Base-by-base conservation (phyloP, 2,797 vertebrate genomes). In the Propithecus deckenii region DNA sequence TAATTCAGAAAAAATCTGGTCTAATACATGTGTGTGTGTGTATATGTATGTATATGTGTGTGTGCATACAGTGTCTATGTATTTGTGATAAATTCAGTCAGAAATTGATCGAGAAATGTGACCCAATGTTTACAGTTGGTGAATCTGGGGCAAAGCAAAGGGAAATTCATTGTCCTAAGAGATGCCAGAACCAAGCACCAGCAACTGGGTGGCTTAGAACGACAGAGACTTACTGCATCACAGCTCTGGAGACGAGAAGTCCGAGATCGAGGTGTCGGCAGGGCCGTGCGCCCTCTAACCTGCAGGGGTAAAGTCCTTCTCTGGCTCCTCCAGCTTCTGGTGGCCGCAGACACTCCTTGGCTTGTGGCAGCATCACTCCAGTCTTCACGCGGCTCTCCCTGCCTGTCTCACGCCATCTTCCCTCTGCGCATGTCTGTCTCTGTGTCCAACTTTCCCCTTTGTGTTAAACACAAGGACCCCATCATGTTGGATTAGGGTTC, bases 211-310 rank as follows among this genome's bases (percentile, higher is more conserved):
- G 15, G 28, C 11, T 38, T 11, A 6, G 41, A 41, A n/a, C 35
- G 20, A 25, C 11, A 55, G 46, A 65, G 59, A 50, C 2, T 6
- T 4, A 38, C 25, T 9, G 0, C 22, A 22, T 22, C 72, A 12
- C n/a, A 50, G 32, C 22, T 52, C 43, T 32, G 28, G 59, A 59
- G 32, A 23, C 32, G 10, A 4, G 20, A 57, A 69, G 41, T 78
- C 28, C 25, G 30, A 43, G 72, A 18, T 7, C 12, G 1, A 17
- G 48, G 7, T 13, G 18, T 22, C 20, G 32, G 18, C 59, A 28
- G 28, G 17, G 71, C 32, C 9, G 0, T 1, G 22, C n/a, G 55
- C 5, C 30, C 2, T n/a, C 32, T 12, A 5, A 59, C 1, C 38
- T 85, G 61, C 4, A n/a, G 10, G 50, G n/a, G 20, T 13, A 84